Base-by-base conservation (phyloP, 2,888 invertebrate genomes). In the Lepetodrilus schrolli region DNA sequence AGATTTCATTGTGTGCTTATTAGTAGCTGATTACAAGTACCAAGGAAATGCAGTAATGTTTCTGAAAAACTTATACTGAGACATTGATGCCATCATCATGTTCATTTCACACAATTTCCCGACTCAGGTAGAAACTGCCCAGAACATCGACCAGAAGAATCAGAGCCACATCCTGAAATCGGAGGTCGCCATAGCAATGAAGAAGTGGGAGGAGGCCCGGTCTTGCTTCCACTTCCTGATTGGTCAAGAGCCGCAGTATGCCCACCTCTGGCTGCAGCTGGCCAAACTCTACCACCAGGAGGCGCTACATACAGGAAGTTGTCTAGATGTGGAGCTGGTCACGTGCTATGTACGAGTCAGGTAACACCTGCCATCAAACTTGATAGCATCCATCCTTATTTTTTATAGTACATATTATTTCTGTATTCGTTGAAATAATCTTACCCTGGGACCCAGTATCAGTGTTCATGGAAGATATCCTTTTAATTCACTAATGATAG, bases 201-300 rank as follows among this genome's bases (percentile, higher is more conserved):
- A 21, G 4, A 21, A 51, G 4, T 26, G 26, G 23, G 7, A 2
- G 4, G 23, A 51, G 26, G 26, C 51, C n/a, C 26, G 30, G 26
- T 8, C 10, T 13, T 51, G 51, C 30, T 30, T 51, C 21, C 13
- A 23, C 51, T 26, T 21, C 26, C 51, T 51, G 51, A 51, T 51
- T 51, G 30, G 51, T 21, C 51, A 51, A 51, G 26, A 51, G 23
- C 51, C 51, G 1, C 51, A 51, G n/a, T 26, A 23, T 30, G n/a
- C 51, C n/a, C 51, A 51, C 10, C 26, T 51, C 51, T 51, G 51
- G 51, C 51, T 51, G 2, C 51, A 51, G 2, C 51, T 51, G 8
- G 51, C 51, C 7, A n/a, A 51, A 30, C 2, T 51, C 8, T 43
- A 10, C 43, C 43, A 43, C 3, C 43, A 43, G 10, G 43, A 10